Evolutionary conservation across 2,113 vertebrate species (phyloP), one percentile per base, ranked within the genome.

Genomic region (Caranx melampygus): DNA sequence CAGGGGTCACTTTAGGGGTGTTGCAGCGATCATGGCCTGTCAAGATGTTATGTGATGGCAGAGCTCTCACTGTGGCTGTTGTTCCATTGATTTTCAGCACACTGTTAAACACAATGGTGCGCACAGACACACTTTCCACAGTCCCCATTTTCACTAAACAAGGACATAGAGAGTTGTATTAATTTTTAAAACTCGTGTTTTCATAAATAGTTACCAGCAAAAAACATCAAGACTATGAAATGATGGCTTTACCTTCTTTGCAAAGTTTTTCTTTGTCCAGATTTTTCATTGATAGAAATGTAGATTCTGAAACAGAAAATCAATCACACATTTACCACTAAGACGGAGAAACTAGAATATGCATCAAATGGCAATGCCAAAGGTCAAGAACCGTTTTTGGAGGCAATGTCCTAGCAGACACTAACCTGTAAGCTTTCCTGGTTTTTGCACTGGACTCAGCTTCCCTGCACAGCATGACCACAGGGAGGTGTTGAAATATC

Each of bases 401-500:
- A 34, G 21, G 5, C 9, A 54, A 31, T 20, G 12, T 3, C 3
- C 10, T 12, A 62, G n/a, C 4, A 54, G 6, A 15, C 34, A 58
- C 60, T 74, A 26, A 88, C 83, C 63, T 6, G 7, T 20, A 4
- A 34, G 37, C 8, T 21, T 20, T 44, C 52, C 42, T 16, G 15
- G 21, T 31, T 42, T 62, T 11, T 35, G 51, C 1, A 12, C 14
- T 5, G 71, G 78, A 16, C 13, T 55, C 26, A 87, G 49, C 2
- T 9, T 64, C 5, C 20, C 59, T 1, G 45, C 52, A n/a, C 61
- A 78, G 80, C 89, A 93, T 2, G 67, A 80, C 82, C 83, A 88
- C 58, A 89, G 72, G 49, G 89, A 82, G 0, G 26, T 20, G 69
- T 91, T 88, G 40, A 75, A 89, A 54, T 91, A 74, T 15, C 4